phyloP scores from a whole-genome alignment of 2,797 vertebrate genomes.

The Hyperoplus lanceolatus region DNA sequence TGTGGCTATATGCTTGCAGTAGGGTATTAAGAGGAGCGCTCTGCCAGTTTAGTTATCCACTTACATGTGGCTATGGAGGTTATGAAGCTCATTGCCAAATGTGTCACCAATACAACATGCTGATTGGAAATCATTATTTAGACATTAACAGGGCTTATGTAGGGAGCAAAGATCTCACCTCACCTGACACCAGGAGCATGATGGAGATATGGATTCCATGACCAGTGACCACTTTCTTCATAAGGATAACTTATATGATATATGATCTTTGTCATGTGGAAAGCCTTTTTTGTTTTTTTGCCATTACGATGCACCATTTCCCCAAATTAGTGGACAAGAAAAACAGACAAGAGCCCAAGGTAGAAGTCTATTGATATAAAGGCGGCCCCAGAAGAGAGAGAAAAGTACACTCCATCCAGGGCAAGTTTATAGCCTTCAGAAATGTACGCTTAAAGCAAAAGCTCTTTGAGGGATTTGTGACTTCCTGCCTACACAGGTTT shows the following conservation, averaged over 20 bases:
- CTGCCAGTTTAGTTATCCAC: constrained; percentile 59
- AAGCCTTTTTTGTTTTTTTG: background rate
- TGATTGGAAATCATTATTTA: constrained; percentile 58
- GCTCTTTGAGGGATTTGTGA: background rate
- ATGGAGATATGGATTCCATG: background rate
- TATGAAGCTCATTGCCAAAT: constrained; percentile 42
- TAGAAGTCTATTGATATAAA: background rate
- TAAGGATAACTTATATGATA: background rate
- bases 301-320: background rate
- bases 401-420: constrained; percentile 9
- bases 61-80: constrained; percentile 53
- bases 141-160: constrained; percentile 39
- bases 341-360: constrained; percentile 21
- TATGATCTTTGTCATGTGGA: constrained; percentile 8
- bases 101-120: constrained; percentile 53
- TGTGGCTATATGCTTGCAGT: constrained; percentile 10
- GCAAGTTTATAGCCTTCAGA: constrained; percentile 22
- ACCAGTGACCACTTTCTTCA: background rate
- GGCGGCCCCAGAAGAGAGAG: constrained; percentile 16
- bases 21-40: constrained; percentile 46
- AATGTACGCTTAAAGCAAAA: constrained; percentile 26
- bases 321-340: background rate
- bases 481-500: constrained; percentile 27
- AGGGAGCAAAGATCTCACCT: background rate
- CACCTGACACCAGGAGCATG: constrained; percentile 1